Conservation (phyloP, 2,888 invertebrate species). For the Rapana venosa region DNA sequence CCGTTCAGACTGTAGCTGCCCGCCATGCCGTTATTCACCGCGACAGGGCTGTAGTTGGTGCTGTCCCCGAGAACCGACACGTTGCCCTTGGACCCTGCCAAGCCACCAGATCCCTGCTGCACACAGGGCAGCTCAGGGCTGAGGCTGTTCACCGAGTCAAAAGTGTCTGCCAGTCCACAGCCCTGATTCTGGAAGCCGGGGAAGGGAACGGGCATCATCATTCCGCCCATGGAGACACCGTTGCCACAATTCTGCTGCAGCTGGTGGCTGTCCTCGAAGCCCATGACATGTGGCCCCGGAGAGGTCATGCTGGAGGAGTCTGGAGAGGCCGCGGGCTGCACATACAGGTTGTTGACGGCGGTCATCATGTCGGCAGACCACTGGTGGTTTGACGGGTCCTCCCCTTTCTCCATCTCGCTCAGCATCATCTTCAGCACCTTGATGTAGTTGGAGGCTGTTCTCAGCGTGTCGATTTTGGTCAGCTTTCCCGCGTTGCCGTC, state of each 20-base stretch:
- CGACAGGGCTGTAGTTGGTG: background rate
- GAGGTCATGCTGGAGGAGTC: conserved; percentile 4
- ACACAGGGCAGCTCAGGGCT: background rate
- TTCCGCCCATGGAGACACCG: background rate
- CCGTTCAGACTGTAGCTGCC: background rate
- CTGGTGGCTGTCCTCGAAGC: background rate
- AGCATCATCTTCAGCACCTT: conserved; percentile 78
- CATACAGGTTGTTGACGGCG: conserved; percentile 27
- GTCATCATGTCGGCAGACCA: conserved; percentile 19
- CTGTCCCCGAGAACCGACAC: conserved; percentile 15
- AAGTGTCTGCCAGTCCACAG: conserved; percentile 17
- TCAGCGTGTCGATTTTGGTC: conserved; percentile 83
- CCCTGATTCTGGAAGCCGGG: conserved; percentile 8
- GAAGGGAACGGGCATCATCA: background rate
- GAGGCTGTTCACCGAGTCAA: background rate
- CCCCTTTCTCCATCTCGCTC: conserved; percentile 27
- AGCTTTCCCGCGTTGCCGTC: conserved; percentile 81
- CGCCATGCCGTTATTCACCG: background rate
- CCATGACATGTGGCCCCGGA: background rate
- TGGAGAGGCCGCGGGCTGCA: conserved; percentile 17
- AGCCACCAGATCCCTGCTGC: background rate
- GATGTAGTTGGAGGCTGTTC: conserved; percentile 96
- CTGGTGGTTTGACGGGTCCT: background rate
- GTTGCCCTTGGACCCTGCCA: background rate
- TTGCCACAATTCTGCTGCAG: background rate